Base-by-base conservation (phyloP, 2,113 vertebrate species). In the Larimichthys crocea region DNA sequence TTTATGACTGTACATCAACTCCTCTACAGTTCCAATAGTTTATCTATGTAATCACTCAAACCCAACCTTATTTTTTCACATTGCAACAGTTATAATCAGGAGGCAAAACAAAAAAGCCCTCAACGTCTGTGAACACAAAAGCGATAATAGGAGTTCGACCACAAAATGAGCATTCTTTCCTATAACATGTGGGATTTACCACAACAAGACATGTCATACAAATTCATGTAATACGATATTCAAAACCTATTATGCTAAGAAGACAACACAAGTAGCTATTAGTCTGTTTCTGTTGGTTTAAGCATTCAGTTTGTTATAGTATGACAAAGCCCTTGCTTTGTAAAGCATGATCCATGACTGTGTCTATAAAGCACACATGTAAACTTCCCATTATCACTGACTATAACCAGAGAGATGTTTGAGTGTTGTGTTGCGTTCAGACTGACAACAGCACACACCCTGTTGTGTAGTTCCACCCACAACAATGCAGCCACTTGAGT, bases 21-120 rank as follows among this genome's bases (percentile, higher is more conserved):
- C 5, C 42, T 79, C 55, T 48, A 9, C 6, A 76, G 19, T 24
- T 67, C 35, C 50, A 69, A 60, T 5, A 70, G 42, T 67, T 72
- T 62, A 73, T 74, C 46, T 22, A 70, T 61, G 17, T 40, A 53
- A 55, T 79, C 22, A 31, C 46, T 53, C 29, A 68, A 57, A 57
- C 17, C 1, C 24, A 48, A 61, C 19, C 31, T 20, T 15, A 40
- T 42, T 14, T 57, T 40, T 59, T 24, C 35, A 48, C 62, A 67
- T 11, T 60, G n/a, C 31, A 24, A 52, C 52, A 53, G 68, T 57
- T 61, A 42, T 3, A 59, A 69, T 17, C 24, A n/a, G 19, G 31
- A 52, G 24, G 55, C 4, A 19, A 60, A 65, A 24, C 9, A 74
- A 17, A 44, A 9, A 65, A 73, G 59, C 22, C 3, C 24, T 80